Evolutionary conservation across 2,797 vertebrate species (phyloP), one percentile per base, ranked within the genome.

Genomic region (Nannoperca australis): DNA sequence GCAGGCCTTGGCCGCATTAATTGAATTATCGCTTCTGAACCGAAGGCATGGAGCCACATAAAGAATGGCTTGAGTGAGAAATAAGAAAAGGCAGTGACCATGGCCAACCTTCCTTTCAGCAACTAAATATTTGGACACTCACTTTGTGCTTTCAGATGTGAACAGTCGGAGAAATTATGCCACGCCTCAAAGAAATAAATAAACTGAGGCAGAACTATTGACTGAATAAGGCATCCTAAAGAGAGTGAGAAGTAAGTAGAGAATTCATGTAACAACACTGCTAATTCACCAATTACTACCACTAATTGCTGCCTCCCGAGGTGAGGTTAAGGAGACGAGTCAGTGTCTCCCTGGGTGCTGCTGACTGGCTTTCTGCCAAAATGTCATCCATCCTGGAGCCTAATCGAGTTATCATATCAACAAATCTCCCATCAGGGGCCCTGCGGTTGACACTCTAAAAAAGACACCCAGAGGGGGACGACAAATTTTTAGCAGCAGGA

Each of bases 371-470:
- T 73, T 83, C 85, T 78, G 79, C 91, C 91, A 93, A 89, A 85
- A 76, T 84, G 91, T 93, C 91, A 94, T 94, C 95, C 85, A 92
- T 95, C 92, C 94, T 75, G 58, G 15, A 91, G 88, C 89, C 86
- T 95, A 95, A 96, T 95, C 92, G 69, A 96, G 95, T 95, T 96
- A 95, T 96, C 92, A 94, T 95, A 95, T 95, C 93, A 94, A 95
- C 95, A 95, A 95, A 94, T 94, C 94, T 95, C 92, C 78, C 94
- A 92, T 91, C 92, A 88, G 94, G 94, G 94, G 92, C 91, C 91
- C 79, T 80, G 7, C 3, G 62, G 63, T 78, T 94, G 94, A 95
- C 94, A 94, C 77, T 88, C 73, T 66, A 84, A 93, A 90, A 94
- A 92, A 94, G 91, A 94, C 66, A 83, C 91, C 84, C 93, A 61